Percentiles rank a stretch among this genome's conserved stretches.
phyloP scores from a whole-genome alignment of 2,113 vertebrate species.

The Corythaeola cristata region DNA sequence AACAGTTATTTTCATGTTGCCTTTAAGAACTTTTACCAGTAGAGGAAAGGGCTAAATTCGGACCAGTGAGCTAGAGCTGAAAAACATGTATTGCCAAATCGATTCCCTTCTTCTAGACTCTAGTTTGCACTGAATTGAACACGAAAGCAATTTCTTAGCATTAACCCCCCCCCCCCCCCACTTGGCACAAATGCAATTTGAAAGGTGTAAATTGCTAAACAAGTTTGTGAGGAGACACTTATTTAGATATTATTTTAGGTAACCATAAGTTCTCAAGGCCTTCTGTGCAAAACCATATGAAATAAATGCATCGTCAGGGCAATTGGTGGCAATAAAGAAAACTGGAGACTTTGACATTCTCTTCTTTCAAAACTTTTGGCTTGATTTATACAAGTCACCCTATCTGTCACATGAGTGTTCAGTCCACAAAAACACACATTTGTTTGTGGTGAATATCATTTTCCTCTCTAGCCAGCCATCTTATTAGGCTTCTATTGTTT shows the following conservation, averaged over 20 bases:
- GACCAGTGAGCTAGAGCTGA: not conserved
- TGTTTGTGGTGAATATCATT: not conserved
- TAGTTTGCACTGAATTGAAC: not conserved
- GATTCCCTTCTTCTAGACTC: not conserved
- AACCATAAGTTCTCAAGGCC: not conserved
- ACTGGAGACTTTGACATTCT: not conserved
- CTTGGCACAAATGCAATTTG: not conserved
- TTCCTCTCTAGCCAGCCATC: not conserved
- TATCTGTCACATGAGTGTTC: not conserved
- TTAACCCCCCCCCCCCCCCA: not conserved
- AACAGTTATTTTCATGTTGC: not conserved
- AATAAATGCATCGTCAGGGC: not conserved
- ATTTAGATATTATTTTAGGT: not conserved
- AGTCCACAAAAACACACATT: not conserved
- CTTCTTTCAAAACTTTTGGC: not conserved
- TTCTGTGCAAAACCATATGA: not conserved
- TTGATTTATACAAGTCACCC: not conserved
- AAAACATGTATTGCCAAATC: not conserved
- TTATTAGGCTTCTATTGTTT: not conserved
- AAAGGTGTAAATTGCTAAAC: not conserved
- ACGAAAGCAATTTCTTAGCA: not conserved
- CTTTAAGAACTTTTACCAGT: not conserved
- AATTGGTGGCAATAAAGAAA: not conserved
- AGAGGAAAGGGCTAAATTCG: not conserved
- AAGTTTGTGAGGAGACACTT: not conserved